A percentile compares a stretch with the other conserved stretches of the same genome.
Conservation (phyloP, 2,113 vertebrate genomes). For the Phalacrocorax carbo region DNA sequence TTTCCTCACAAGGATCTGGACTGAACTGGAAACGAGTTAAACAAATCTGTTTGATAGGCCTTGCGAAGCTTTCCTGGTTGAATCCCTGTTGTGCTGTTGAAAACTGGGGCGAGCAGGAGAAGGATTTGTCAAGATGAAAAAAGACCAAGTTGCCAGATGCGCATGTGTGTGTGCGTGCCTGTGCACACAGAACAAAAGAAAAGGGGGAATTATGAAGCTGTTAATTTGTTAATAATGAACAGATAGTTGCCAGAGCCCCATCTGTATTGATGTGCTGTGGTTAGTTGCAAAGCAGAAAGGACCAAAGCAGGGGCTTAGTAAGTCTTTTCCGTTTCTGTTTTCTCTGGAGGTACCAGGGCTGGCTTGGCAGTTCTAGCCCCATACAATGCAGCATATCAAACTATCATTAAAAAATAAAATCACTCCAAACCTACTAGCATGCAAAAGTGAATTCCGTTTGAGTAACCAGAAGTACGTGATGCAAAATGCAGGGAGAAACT, state of each 20-base stretch:
- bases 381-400: background rate
- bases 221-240: background rate
- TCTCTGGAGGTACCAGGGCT: background rate
- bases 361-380: background rate
- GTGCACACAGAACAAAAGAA: conserved; percentile 3
- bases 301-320: background rate
- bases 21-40: conserved; percentile 21
- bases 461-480: background rate
- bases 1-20: background rate
- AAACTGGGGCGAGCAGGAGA: background rate
- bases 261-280: background rate
- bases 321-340: background rate
- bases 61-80: background rate
- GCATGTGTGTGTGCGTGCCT: background rate
- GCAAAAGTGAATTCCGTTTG: background rate
- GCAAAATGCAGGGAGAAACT: background rate
- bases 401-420: background rate
- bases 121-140: conserved; percentile 6
- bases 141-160: background rate
- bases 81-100: background rate
- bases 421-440: background rate
- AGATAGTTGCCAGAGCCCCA: background rate
- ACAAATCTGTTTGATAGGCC: background rate
- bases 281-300: background rate
- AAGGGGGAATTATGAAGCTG: background rate